Conservation (phyloP, 2,113 vertebrate species). For the Engystomops pustulosus region DNA sequence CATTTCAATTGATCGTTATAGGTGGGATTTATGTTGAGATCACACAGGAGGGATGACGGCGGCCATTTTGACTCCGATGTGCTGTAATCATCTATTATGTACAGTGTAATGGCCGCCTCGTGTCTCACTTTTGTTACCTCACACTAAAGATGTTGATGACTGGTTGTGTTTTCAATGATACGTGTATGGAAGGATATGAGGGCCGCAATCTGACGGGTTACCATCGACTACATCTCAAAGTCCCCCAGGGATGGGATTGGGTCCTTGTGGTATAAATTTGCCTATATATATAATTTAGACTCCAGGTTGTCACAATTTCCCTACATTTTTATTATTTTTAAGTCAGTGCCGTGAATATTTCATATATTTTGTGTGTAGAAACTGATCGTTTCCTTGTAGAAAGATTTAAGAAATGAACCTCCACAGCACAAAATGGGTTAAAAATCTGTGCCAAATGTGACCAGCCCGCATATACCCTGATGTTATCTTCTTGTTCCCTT, state of each 20-base stretch:
- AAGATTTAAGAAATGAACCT: background rate
- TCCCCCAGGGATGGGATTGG: background rate
- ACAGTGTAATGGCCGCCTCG: background rate
- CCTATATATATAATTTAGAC: background rate
- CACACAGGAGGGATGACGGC: background rate
- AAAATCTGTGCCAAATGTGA: conserved; percentile 17
- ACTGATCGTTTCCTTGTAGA: background rate
- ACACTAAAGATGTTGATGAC: background rate
- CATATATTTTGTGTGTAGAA: conserved; percentile 8
- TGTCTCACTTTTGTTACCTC: too few relatives aligned
- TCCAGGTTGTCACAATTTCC: background rate
- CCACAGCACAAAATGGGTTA: background rate
- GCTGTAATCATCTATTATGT: background rate
- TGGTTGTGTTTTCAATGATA: background rate
- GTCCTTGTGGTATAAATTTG: background rate
- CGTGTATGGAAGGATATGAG: too few relatives aligned
- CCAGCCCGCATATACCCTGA: background rate
- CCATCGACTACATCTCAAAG: background rate
- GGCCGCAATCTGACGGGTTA: too few relatives aligned
- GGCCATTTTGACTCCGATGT: background rate
- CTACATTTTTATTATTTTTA: background rate
- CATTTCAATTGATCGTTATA: too few relatives aligned
- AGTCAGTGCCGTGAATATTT: background rate
- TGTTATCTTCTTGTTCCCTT: background rate
- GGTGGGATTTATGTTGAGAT: too few relatives aligned